These are phyloP conservation scores for Nothocercus nigrocapillus DNA, from an alignment of 2,113 vertebrate genomes.

Conservation along the genomic window DNA sequence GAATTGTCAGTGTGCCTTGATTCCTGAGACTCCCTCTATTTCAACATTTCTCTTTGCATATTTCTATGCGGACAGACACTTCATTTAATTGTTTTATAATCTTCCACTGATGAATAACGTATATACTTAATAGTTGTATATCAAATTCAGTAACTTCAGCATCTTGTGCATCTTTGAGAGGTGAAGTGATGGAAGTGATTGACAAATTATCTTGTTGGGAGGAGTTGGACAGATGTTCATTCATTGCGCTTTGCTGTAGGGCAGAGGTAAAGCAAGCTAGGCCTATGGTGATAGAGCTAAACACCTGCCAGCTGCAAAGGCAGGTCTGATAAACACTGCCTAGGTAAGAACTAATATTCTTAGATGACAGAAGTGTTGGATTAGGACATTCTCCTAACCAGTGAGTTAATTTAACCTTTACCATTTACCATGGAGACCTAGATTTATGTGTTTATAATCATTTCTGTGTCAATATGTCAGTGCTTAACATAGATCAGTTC, in stretches of 20 bases:
- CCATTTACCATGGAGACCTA: neutral
- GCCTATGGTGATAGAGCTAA: neutral
- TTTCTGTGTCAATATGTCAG: slow-evolving; percentile 11
- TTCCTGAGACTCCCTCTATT: neutral
- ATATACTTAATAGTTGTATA: neutral
- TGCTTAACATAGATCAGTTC: slow-evolving; percentile 34
- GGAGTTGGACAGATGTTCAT: neutral
- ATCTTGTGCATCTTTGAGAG: neutral
- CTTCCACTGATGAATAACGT: neutral
- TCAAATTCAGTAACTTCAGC: neutral
- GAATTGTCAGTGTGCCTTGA: neutral
- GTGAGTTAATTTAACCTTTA: neutral
- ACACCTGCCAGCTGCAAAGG: neutral
- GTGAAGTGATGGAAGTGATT: neutral
- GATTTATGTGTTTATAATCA: neutral
- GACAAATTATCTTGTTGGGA: neutral
- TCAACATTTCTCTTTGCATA: neutral
- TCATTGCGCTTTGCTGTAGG: neutral
- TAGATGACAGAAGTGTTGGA: neutral
- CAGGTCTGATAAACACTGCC: neutral
- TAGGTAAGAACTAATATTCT: neutral
- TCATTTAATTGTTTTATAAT: neutral
- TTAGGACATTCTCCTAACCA: neutral
- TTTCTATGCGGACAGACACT: neutral
- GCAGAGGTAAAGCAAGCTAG: neutral